A percentile compares a stretch with the other conserved stretches of the same genome.
These are phyloP conservation scores for Matsumurasca onukii DNA, from an alignment of 1,140 invertebrate genomes.

Conservation along the genomic window DNA sequence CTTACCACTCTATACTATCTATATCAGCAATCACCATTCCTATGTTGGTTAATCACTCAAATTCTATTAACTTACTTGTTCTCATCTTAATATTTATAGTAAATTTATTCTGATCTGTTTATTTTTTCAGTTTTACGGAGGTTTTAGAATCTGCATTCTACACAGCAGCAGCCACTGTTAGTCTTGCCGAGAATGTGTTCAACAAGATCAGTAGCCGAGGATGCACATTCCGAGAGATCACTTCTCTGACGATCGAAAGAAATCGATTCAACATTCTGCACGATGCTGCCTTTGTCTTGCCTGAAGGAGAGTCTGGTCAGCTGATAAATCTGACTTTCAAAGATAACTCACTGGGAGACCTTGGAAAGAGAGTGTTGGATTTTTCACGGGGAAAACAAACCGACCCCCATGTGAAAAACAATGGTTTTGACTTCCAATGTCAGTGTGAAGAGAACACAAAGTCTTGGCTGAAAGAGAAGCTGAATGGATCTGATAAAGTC, in stretches of 20 bases:
- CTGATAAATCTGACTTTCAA: background rate
- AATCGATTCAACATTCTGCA: slow-evolving; percentile 61
- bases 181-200: slow-evolving; percentile 62
- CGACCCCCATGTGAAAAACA: slow-evolving; percentile 48
- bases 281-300: slow-evolving; percentile 9
- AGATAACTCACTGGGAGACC: background rate
- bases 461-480: slow-evolving; percentile 45
- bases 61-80: too few relatives aligned
- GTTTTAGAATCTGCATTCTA: slow-evolving; percentile 62
- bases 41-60: too few relatives aligned
- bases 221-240: slow-evolving; percentile 62
- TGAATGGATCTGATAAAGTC: slow-evolving; percentile 33
- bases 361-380: slow-evolving; percentile 5
- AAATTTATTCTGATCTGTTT: background rate
- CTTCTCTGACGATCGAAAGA: slow-evolving; percentile 58
- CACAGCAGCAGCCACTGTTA: slow-evolving; percentile 58
- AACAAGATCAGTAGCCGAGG: slow-evolving; percentile 54
- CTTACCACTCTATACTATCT: too few relatives aligned
- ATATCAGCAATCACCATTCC: too few relatives aligned
- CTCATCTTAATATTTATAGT: too few relatives aligned
- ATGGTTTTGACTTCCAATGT: slow-evolving; percentile 62
- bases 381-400: slow-evolving; percentile 8
- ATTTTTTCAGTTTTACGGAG: slow-evolving; percentile 59
- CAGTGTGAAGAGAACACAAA: slow-evolving; percentile 57
- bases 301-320: background rate